Evolutionary conservation across 2,113 vertebrate species (phyloP), one percentile per base, ranked within the genome.

Genomic region (Podarcis muralis): DNA sequence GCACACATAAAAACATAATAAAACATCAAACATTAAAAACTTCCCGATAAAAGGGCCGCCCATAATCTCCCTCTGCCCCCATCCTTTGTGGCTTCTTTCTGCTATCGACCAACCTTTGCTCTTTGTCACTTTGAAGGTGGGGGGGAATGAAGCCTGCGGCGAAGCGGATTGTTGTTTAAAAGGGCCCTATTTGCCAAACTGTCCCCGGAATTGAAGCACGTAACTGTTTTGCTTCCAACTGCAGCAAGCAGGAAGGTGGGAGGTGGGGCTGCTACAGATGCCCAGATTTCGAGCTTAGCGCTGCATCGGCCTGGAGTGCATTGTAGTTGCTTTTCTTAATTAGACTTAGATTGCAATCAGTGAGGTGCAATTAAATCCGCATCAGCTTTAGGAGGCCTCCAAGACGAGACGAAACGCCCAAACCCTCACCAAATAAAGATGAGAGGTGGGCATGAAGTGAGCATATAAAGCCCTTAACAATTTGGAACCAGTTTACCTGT

Each of bases 351-450:
- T 92, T 88, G 82, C 87, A 88, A 84, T 92, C 86, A 0, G 0
- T 0, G 91, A 88, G 89, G 90, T 93, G 93, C 91, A 93, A 93
- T 94, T 91, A 87, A 92, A 95, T 35, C 86, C 8, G 0, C 65
- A 83, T 81, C 88, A 85, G 71, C 0, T 0, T 77, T 79, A 32
- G 87, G 86, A 93, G 69, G 69, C 80, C 83, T 93, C 91, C 91
- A 85, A 91, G 85, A 69, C 2, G 11, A 53, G 48, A 53, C 48
- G 48, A 53, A 53, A 53, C 48, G 48, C 48, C 48, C 48, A 53
- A 53, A 53, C 48, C 48, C 2, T 53, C 9, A 53, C 11, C 83
- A 65, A 78, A 79, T 16, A 40, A 77, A 91, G 79, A 37, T 43
- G 76, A 89, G 81, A 83, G 78, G 20, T 48, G 86, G 89, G 48